Base-by-base conservation (phyloP, 2,888 invertebrate species). In the Xiphydria camelus region DNA sequence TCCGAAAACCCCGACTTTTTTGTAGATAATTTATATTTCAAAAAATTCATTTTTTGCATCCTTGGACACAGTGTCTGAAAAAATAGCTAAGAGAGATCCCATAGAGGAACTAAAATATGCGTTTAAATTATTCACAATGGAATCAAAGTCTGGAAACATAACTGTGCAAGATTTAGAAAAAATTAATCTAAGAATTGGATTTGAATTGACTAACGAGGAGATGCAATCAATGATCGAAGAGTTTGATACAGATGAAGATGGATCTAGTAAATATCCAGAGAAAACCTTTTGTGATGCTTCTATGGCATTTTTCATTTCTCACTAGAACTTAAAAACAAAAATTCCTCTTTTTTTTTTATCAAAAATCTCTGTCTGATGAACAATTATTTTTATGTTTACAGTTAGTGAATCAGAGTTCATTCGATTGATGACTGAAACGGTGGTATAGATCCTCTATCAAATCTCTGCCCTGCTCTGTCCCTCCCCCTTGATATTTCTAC, bases 181-280 rank as follows among this genome's bases (percentile, higher is more conserved):
- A 36, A 43, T 63, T 32, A 55, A 62, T 37, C 7, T 43, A 12
- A 53, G 42, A 25, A 44, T 62, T 19, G 53, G 47, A 12, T 55
- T 33, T 37, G 55, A 58, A 44, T 45, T 67, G 26, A 56, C 46
- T 4, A 43, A 56, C 4, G 66, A 66, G 12, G 66, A 67, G 42
- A 60, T 67, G 53, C 49, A 46, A 4, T 53, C 59, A 17, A 67
- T 67, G 67, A 67, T 67, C 4, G 55, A 57, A 47, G 65, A 67
- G 50, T 67, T 67, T 51, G 67, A 67, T 53, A 36, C 17, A 4
- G 49, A 67, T 43, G 41, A 53, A 33, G 61, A 66, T 43, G 55
- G 57, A 45, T 57, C 43, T 41, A 64, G 65, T 67, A 57, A 49
- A 49, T 7, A 37, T 19, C 35, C n/a, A n/a, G n/a, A n/a, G n/a